Percentiles rank a stretch among this genome's conserved stretches.
phyloP scores from a whole-genome alignment of 2,888 invertebrate species.

The Pediacus dermestoides region DNA sequence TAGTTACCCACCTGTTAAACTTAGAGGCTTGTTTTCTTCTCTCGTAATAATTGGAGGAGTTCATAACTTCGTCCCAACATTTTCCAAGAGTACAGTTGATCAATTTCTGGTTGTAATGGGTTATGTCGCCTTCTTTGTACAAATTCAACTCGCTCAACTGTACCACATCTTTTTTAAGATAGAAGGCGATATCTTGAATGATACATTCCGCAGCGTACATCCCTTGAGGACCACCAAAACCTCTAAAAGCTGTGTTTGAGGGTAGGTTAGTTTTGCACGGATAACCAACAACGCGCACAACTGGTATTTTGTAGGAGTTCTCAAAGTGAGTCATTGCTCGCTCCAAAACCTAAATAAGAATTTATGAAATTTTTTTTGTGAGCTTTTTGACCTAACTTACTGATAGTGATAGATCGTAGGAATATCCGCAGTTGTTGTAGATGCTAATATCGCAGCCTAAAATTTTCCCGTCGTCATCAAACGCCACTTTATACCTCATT shows the following conservation, averaged over 20 bases:
- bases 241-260: slow-evolving; percentile 91
- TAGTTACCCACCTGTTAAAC: slow-evolving; percentile 65
- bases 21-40: slow-evolving; percentile 58
- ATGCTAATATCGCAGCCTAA: slow-evolving; percentile 68
- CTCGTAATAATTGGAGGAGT: slow-evolving; percentile 61
- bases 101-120: slow-evolving; percentile 74
- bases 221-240: slow-evolving; percentile 88
- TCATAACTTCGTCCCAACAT: slow-evolving; percentile 78
- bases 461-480: slow-evolving; percentile 71
- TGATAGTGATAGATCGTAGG: slow-evolving; percentile 73
- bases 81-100: slow-evolving; percentile 65
- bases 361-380: slow-evolving; percentile 5
- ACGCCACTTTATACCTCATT: slow-evolving; percentile 79
- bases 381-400: slow-evolving; percentile 59
- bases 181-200: slow-evolving; percentile 70
- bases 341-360: slow-evolving; percentile 68
- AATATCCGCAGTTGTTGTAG: slow-evolving; percentile 81
- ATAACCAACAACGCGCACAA: slow-evolving; percentile 66
- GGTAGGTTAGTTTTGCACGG: slow-evolving; percentile 86
- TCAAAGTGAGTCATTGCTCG: slow-evolving; percentile 80
- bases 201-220: slow-evolving; percentile 83
- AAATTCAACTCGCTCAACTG: slow-evolving; percentile 72
- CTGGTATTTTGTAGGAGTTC: slow-evolving; percentile 79
- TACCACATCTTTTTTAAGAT: slow-evolving; percentile 60
- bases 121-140: slow-evolving; percentile 72